These are phyloP conservation scores for Danaus plexippus DNA, from an alignment of 1,140 invertebrate genomes.

Conservation along the genomic window DNA sequence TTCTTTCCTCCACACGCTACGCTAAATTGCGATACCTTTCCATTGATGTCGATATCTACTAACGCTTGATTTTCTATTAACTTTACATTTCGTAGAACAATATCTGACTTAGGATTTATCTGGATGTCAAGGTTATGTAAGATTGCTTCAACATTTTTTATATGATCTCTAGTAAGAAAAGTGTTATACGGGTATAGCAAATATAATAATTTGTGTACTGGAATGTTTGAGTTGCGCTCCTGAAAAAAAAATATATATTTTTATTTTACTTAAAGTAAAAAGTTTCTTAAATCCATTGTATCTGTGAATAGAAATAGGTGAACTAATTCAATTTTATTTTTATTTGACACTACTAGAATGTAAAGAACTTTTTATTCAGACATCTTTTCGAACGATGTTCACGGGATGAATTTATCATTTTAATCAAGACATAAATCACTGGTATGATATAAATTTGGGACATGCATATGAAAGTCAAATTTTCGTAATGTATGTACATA, in stretches of 20 bases:
- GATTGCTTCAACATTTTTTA: constrained; percentile 78
- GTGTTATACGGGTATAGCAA: constrained; percentile 88
- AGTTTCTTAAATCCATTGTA: no score
- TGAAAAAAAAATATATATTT: constrained; percentile 56
- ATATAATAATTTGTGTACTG: constrained; percentile 78
- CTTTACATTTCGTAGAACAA: constrained; percentile 41
- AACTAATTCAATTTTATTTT: no score
- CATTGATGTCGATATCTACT: constrained; percentile 51
- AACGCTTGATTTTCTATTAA: constrained; percentile 40
- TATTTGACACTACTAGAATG: no score
- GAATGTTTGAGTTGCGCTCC: constrained; percentile 78
- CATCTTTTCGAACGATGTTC: no score
- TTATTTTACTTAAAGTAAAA: no score
- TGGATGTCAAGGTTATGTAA: constrained; percentile 76
- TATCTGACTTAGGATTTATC: constrained; percentile 33
- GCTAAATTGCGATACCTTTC: constrained; percentile 42
- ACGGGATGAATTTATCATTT: no score
- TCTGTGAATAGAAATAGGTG: no score
- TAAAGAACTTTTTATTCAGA: no score
- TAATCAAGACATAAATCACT: no score
- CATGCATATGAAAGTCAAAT: no score
- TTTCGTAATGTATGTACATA: no score
- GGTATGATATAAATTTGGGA: no score
- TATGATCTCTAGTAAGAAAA: constrained; percentile 82
- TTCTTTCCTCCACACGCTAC: constrained; percentile 54